phyloP scores from a whole-genome alignment of 1,140 invertebrate species.

The Lordiphosa mommai region DNA sequence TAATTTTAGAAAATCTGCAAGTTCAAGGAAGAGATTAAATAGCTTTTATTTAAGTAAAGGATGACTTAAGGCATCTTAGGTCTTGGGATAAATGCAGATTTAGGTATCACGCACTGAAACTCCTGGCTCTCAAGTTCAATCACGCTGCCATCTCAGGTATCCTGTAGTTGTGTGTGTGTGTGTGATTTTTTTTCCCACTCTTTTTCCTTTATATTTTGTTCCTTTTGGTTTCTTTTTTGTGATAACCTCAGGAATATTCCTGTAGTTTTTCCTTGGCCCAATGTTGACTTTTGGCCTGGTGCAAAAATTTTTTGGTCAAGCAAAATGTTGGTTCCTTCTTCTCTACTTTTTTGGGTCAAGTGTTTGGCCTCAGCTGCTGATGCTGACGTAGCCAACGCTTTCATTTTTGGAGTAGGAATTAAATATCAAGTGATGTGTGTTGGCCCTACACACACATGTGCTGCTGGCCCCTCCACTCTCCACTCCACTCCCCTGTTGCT shows the following conservation, averaged over 20 bases:
- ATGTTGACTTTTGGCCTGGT: constrained; percentile 33
- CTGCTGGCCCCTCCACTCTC: constrained; percentile 20
- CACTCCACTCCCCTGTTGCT: constrained; percentile 20
- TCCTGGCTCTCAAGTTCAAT: no score
- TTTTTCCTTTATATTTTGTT: neutral
- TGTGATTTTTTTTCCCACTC: no score
- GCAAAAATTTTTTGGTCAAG: constrained; percentile 47
- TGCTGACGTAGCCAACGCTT: constrained; percentile 25
- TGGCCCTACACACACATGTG: constrained; percentile 24
- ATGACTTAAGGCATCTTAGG: no score
- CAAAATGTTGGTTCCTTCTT: constrained; percentile 33
- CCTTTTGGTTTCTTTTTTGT: neutral
- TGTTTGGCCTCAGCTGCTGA: constrained; percentile 43
- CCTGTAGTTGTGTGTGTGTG: neutral
- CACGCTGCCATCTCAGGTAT: constrained; percentile 4
- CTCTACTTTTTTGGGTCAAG: constrained; percentile 52
- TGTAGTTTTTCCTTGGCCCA: constrained; percentile 1
- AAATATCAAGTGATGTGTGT: constrained; percentile 66
- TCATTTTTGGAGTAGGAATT: constrained; percentile 68
- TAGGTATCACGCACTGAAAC: no score
- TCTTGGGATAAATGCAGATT: no score
- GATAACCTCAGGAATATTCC: neutral
- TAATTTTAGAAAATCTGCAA: no score
- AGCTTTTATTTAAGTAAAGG: no score
- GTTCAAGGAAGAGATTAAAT: no score